Conservation (phyloP, 2,797 vertebrate species). For the Microchirus variegatus region DNA sequence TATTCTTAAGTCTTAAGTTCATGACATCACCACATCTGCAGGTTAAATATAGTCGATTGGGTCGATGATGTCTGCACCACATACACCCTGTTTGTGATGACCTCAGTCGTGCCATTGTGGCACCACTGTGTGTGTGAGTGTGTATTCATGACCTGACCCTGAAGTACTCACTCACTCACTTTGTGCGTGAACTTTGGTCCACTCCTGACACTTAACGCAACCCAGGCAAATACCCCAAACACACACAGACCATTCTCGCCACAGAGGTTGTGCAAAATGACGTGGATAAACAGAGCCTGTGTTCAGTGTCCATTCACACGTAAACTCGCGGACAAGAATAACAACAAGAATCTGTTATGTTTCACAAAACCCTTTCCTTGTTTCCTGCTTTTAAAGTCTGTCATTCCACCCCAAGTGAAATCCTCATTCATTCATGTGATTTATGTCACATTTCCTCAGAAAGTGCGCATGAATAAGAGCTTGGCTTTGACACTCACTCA, state of each 20-base stretch:
- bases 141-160: slow-evolving; percentile 55
- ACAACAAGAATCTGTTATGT: background rate
- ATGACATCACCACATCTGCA: slow-evolving; percentile 20
- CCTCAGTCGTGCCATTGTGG: slow-evolving; percentile 36
- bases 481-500: slow-evolving; percentile 10
- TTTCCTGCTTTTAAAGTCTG: slow-evolving; percentile 3
- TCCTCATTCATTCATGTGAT: slow-evolving; percentile 2
- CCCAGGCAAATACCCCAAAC: slow-evolving; percentile 35
- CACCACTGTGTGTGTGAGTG: slow-evolving; percentile 26
- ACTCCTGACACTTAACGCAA: slow-evolving; percentile 22
- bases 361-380: background rate
- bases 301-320: slow-evolving; percentile 20
- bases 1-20: slow-evolving; percentile 2
- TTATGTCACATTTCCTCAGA: slow-evolving; percentile 26
- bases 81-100: slow-evolving; percentile 12
- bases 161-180: slow-evolving; percentile 47
- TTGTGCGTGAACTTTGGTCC: slow-evolving; percentile 42
- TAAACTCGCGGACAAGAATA: slow-evolving; percentile 1
- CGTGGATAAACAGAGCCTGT: slow-evolving; percentile 26
- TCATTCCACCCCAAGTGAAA: background rate
- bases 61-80: slow-evolving; percentile 20
- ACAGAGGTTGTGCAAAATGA: slow-evolving; percentile 23
- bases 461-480: slow-evolving; percentile 3
- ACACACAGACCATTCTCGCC: slow-evolving; percentile 14
- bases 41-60: slow-evolving; percentile 34